Evolutionary conservation across 2,113 vertebrate species (phyloP).

Genomic region (Mirounga angustirostris): DNA sequence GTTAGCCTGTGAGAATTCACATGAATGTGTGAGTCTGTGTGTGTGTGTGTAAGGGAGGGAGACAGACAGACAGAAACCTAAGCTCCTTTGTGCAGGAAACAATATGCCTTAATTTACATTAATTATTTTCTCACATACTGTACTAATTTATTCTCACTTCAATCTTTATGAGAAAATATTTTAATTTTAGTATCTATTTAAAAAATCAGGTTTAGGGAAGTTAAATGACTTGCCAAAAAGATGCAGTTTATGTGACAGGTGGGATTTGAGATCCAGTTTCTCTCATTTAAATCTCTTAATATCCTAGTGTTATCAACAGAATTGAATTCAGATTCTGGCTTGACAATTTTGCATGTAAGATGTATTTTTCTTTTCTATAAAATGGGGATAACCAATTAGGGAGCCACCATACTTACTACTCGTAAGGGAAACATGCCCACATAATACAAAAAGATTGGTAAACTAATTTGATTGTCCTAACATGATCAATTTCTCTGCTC

Average conservation of each 20-base stretch:
- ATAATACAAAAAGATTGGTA: background rate
- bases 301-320: background rate
- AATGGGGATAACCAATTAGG: background rate
- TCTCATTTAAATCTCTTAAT: background rate
- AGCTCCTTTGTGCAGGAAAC: background rate
- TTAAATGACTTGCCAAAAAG: background rate
- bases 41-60: background rate
- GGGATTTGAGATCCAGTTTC: background rate
- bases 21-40: background rate
- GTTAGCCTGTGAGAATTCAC: background rate
- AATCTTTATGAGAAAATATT: background rate
- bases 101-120: background rate
- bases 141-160: background rate
- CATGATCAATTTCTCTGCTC: background rate
- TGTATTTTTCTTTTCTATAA: background rate
- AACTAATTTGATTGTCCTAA: background rate
- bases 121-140: background rate
- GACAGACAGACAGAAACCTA: background rate
- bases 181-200: background rate
- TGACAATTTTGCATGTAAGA: background rate
- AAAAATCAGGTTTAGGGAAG: background rate
- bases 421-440: accelerated
- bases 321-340: background rate
- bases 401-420: background rate
- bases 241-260: background rate